Base-by-base conservation (phyloP, 2,888 invertebrate species). In the Aelia acuminata region DNA sequence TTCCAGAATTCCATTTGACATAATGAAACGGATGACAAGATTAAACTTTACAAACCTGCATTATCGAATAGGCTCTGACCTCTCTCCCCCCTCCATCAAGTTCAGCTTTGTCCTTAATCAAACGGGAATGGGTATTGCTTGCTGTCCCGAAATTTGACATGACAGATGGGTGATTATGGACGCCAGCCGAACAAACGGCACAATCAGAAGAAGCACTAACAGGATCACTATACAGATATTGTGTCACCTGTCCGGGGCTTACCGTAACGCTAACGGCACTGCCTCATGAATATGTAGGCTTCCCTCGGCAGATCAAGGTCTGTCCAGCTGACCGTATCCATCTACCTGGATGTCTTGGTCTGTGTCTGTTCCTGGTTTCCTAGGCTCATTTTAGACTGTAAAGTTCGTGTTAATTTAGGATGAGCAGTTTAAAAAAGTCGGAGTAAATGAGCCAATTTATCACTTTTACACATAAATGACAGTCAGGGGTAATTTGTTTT, bases 201-300 rank as follows among this genome's bases (percentile, higher is more conserved):
- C 63, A 70, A 70, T 70, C 22, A 80, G 80, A 80, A 18, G 80
- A 80, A 80, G 39, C 39, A 80, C 43, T 80, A 47, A 39, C 80
- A 80, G 80, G 80, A 80, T 43, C 80, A 80, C 80, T 47, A 80
- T 47, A 80, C n/a, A 80, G 80, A 80, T 80, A 80, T 47, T n/a
- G 43, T 43, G 80, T 80, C 80, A 80, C 43, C 43, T 80, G 80
- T 80, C 43, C n/a, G 43, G 13, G 22, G 80, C 43, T 80, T 80
- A 80, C 80, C 80, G 80, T 80, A 43, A 43, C 80, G 43, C 43
- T 80, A 85, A 57, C 85, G 39, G 53, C 85, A 85, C 85, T 57
- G 35, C 80, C 80, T 80, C 85, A 85, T 85, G 85, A 85, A 85
- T 85, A 85, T 85, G 85, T 85, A 85, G 85, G 53, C 85, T 85